phyloP scores from a whole-genome alignment of 2,113 vertebrate genomes.

The Bombycilla garrulus region DNA sequence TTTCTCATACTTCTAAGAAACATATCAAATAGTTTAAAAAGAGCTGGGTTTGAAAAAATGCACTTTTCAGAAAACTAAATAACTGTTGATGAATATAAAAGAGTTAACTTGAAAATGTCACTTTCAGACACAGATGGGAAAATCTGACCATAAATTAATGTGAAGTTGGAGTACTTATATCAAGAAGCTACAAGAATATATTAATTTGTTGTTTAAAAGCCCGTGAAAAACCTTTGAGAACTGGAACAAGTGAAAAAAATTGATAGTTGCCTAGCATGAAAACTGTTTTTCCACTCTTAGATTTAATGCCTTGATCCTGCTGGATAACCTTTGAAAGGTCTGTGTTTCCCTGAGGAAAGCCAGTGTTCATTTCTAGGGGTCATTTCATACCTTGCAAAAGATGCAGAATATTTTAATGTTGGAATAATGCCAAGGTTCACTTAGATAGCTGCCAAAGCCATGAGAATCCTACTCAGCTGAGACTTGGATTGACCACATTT shows the following conservation, averaged over 20 bases:
- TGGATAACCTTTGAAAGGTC: background rate
- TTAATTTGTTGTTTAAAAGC: background rate
- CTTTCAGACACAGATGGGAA: background rate
- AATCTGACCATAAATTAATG: background rate
- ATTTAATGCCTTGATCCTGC: background rate
- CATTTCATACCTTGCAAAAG: background rate
- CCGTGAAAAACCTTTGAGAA: background rate
- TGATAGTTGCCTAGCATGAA: background rate
- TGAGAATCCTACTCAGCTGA: background rate
- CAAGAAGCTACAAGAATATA: background rate
- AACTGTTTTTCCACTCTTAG: background rate
- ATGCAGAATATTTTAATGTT: background rate
- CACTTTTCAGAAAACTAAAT: background rate
- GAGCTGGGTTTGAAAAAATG: background rate
- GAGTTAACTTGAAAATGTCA: background rate
- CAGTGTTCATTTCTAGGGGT: background rate
- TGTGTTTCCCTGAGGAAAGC: background rate
- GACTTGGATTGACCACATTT: background rate
- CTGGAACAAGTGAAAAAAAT: background rate
- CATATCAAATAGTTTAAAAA: background rate
- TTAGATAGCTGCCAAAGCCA: background rate
- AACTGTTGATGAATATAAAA: background rate
- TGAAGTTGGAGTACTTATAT: background rate
- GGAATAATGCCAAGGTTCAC: background rate
- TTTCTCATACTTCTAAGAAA: background rate